A percentile compares a stretch with the other conserved stretches of the same genome.
These are phyloP conservation scores for Drosophila paranaensis DNA, from an alignment of 2,888 invertebrate species.

Conservation along the genomic window DNA sequence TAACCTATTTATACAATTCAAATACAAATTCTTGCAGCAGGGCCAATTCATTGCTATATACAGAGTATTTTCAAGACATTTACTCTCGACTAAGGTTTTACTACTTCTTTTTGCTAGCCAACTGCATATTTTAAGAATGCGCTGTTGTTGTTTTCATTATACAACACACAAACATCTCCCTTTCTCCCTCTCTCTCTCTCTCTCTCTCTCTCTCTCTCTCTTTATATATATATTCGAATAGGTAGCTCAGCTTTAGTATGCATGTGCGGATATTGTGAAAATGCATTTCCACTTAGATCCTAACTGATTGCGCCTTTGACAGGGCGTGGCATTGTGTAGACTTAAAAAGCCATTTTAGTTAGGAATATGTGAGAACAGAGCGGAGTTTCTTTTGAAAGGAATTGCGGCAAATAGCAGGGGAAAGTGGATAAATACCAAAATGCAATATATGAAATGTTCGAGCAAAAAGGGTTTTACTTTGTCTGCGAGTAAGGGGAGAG, in stretches of 20 bases:
- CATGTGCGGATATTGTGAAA: slow-evolving; percentile 74
- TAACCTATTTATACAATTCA: background rate
- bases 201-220: too few relatives aligned
- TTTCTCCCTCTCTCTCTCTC: too few relatives aligned
- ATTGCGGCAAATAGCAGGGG: slow-evolving; percentile 22
- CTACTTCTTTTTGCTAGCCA: slow-evolving; percentile 27
- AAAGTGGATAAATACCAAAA: slow-evolving; percentile 28
- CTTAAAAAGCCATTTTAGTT: slow-evolving; percentile 61
- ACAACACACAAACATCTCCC: background rate
- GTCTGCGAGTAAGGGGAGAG: background rate
- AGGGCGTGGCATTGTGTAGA: slow-evolving; percentile 61
- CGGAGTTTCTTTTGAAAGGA: slow-evolving; percentile 48
- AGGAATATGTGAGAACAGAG: slow-evolving; percentile 33
- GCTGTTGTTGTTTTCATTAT: slow-evolving; percentile 53
- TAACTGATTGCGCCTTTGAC: slow-evolving; percentile 69
- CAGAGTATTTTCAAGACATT: background rate
- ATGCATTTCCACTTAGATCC: slow-evolving; percentile 79
- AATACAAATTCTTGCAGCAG: background rate
- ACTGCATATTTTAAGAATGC: slow-evolving; percentile 72
- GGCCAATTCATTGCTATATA: background rate
- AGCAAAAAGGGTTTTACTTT: slow-evolving; percentile 7
- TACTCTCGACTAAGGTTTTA: background rate
- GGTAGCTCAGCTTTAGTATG: slow-evolving; percentile 27
- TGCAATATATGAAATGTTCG: slow-evolving; percentile 13
- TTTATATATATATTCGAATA: background rate